Base-by-base conservation (phyloP, 2,113 vertebrate species). In the Hippocampus comes region DNA sequence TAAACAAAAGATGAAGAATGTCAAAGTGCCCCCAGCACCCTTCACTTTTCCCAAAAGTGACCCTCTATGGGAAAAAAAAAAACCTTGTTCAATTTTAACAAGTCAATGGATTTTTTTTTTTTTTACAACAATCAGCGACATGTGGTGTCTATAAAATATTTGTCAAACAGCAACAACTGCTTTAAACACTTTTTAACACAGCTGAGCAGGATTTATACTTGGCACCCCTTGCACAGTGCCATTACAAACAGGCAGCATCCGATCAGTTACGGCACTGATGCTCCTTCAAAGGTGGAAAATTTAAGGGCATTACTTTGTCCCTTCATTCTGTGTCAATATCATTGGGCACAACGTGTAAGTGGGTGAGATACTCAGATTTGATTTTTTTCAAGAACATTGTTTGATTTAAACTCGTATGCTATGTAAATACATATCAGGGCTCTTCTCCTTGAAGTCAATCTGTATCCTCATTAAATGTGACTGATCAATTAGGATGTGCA, bases 401-500 rank as follows among this genome's bases (percentile, higher is more conserved):
- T 59, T 25, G 53, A 2, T 23, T 59, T 5, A 64, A 43, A 4
- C 20, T n/a, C 63, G 23, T n/a, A 42, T 23, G 18, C 38, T 43
- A 64, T 43, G 34, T 11, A 64, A 64, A 64, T 43, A n/a, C 23
- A 6, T 42, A 38, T 43, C 21, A 41, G 18, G n/a, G 21, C 20
- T 63, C 18, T 41, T 64, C 41, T 64, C n/a, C 20, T 43, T 43
- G 2, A 64, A 41, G 20, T 42, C 38, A 42, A 42, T 64, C 63
- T 25, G 15, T 64, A 43, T 41, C 63, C 63, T 64, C 5, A 64
- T 64, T 64, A 64, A 64, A 64, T 64, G 63, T 14, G 4, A 64
- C 63, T 6, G 41, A 64, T 64, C 20, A 64, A 64, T 42, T 64
- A 11, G 9, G 20, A 41, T 20, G n/a, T n/a, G 20, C 38, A 23